Evolutionary conservation across 2,113 vertebrate genomes (phyloP).

Genomic region (Corvus hawaiiensis): DNA sequence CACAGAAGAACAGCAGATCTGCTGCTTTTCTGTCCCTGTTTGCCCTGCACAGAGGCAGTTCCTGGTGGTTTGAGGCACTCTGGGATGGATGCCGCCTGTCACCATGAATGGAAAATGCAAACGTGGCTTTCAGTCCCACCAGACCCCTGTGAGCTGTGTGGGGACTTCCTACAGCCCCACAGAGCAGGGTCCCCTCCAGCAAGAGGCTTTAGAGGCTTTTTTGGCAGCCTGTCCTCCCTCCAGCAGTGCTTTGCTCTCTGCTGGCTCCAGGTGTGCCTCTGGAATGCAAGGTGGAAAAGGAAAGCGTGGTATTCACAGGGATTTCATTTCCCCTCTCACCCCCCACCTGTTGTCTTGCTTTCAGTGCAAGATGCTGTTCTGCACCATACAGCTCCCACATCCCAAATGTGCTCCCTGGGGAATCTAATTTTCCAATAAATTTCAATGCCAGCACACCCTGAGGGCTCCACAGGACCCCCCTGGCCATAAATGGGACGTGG

Average conservation of each 20-base stretch:
- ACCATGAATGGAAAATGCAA: neutral
- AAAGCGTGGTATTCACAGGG: fast-evolving
- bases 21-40: neutral
- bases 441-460: neutral
- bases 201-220: neutral
- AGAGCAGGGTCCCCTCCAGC: neutral
- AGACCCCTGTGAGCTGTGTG: neutral
- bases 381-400: neutral
- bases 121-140: neutral
- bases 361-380: neutral
- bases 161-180: neutral
- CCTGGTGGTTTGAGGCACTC: neutral
- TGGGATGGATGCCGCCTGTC: neutral
- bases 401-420: neutral
- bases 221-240: neutral
- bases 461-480: neutral
- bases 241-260: neutral
- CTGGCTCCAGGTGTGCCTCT: neutral
- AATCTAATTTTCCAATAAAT: neutral
- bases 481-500: fast-evolving
- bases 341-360: neutral
- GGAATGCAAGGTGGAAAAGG: neutral
- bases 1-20: neutral
- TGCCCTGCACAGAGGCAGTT: neutral
- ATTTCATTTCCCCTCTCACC: neutral